phyloP scores from a whole-genome alignment of 2,113 vertebrate genomes.

The Chaetodon trifascialis region DNA sequence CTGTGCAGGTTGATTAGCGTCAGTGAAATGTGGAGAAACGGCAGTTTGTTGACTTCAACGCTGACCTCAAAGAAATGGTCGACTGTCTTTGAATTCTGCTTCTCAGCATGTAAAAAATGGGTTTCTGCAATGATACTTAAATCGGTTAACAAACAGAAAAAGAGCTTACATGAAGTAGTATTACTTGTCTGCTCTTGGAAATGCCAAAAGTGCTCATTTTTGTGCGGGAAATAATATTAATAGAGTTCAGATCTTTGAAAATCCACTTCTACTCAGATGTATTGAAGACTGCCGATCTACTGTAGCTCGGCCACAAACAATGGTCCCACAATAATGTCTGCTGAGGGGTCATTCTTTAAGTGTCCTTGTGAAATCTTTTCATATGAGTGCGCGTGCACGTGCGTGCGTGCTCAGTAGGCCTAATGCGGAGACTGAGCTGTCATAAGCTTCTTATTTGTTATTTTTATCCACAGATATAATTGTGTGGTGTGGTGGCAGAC shows the following conservation, averaged over 20 bases:
- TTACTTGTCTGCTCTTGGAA: background rate
- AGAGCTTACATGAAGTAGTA: background rate
- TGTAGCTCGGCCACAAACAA: too few relatives aligned
- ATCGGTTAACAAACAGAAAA: background rate
- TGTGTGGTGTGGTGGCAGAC: slow-evolving; percentile 1
- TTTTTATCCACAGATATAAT: slow-evolving; percentile 34
- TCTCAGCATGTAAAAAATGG: background rate
- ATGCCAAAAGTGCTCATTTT: background rate
- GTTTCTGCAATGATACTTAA: background rate
- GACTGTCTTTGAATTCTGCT: background rate
- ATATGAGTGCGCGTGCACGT: background rate
- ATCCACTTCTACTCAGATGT: background rate
- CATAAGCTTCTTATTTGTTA: slow-evolving; percentile 50
- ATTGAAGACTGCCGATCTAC: background rate
- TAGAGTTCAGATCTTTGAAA: background rate
- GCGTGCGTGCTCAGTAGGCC: background rate
- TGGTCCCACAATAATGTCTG: too few relatives aligned
- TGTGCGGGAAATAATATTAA: background rate
- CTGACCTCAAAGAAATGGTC: background rate
- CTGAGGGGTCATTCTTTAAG: slow-evolving; percentile 28
- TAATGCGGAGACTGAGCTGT: slow-evolving; percentile 9
- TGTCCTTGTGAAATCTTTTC: slow-evolving; percentile 49
- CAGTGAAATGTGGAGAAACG: background rate
- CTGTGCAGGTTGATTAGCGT: background rate
- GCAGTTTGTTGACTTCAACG: background rate